Evolutionary conservation across 1,140 invertebrate genomes (phyloP).

Genomic region (Pseudomyrmex gracilis): DNA sequence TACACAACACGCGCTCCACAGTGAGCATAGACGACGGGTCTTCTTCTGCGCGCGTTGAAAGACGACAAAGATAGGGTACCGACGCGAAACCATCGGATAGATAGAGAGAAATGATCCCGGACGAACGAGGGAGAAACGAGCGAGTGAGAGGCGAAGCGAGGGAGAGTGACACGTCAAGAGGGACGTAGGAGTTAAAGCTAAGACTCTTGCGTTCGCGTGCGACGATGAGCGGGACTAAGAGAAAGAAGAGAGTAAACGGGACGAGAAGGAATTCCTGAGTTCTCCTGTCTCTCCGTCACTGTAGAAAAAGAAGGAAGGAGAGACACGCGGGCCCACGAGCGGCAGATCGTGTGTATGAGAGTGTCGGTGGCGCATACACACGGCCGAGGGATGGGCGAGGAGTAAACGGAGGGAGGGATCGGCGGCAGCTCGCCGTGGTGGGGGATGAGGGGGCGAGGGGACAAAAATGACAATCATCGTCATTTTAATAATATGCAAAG

Average conservation of each 20-base stretch:
- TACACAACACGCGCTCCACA: neutral
- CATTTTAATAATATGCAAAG: conserved; percentile 82
- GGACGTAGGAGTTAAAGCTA: conserved; percentile 63
- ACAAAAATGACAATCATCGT: conserved; percentile 86
- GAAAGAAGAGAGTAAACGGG: conserved; percentile 62
- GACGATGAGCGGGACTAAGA: conserved; percentile 37
- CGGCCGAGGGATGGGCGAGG: conserved; percentile 47
- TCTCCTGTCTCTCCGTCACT: conserved; percentile 6
- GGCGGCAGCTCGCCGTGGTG: conserved; percentile 40
- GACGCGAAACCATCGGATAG: conserved; percentile 25
- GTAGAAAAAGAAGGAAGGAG: conserved; percentile 28
- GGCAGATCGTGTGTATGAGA: neutral
- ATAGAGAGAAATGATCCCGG: neutral
- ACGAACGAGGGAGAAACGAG: conserved; percentile 7
- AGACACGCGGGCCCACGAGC: conserved; percentile 9
- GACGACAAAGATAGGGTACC: conserved; percentile 17
- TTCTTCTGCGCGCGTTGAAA: conserved; percentile 47
- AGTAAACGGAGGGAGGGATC: conserved; percentile 54
- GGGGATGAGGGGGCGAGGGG: conserved; percentile 69
- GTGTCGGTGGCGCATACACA: conserved; percentile 50
- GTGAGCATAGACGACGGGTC: conserved; percentile 45
- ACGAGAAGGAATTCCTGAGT: conserved; percentile 66
- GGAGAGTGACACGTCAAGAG: conserved; percentile 24
- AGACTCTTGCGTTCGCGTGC: conserved; percentile 22
- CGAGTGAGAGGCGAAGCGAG: conserved; percentile 44